phyloP scores from a whole-genome alignment of 2,888 invertebrate genomes.

The Melinaea menophilus region DNA sequence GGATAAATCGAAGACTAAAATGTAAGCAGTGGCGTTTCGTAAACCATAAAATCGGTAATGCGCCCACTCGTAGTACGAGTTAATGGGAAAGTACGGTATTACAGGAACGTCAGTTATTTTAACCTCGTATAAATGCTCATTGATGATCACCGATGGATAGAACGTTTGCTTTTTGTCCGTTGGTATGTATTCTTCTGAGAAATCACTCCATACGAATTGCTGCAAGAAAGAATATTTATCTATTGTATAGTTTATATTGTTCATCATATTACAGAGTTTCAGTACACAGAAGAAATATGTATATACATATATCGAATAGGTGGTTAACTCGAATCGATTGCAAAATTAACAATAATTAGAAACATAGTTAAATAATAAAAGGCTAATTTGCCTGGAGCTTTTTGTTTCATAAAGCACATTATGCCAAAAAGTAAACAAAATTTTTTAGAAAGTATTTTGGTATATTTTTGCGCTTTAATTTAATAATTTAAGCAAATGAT shows the following conservation, averaged over 20 bases:
- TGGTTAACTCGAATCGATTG: too few relatives aligned
- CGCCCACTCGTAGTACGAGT: constrained; percentile 96
- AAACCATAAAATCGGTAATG: constrained; percentile 88
- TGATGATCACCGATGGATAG: constrained; percentile 90
- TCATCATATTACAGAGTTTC: not conserved
- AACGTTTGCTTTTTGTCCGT: constrained; percentile 87
- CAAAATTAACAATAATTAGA: too few relatives aligned
- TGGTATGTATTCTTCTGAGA: constrained; percentile 86
- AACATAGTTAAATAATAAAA: too few relatives aligned
- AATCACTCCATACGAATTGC: constrained; percentile 94
- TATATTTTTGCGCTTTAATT: too few relatives aligned
- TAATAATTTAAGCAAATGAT: too few relatives aligned
- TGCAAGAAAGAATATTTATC: constrained; percentile 48
- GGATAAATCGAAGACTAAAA: constrained; percentile 95
- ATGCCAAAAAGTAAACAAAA: too few relatives aligned
- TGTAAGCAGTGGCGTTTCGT: constrained; percentile 92
- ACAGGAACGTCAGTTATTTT: constrained; percentile 92
- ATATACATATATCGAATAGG: too few relatives aligned
- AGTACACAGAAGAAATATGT: too few relatives aligned
- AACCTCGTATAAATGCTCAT: constrained; percentile 90
- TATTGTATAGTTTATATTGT: not conserved
- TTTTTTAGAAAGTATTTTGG: too few relatives aligned
- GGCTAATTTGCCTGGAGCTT: too few relatives aligned
- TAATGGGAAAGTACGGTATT: constrained; percentile 92
- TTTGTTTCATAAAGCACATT: too few relatives aligned